These are phyloP conservation scores for Acanthurus lineatus DNA, from an alignment of 2,797 vertebrate species.

Conservation along the genomic window DNA sequence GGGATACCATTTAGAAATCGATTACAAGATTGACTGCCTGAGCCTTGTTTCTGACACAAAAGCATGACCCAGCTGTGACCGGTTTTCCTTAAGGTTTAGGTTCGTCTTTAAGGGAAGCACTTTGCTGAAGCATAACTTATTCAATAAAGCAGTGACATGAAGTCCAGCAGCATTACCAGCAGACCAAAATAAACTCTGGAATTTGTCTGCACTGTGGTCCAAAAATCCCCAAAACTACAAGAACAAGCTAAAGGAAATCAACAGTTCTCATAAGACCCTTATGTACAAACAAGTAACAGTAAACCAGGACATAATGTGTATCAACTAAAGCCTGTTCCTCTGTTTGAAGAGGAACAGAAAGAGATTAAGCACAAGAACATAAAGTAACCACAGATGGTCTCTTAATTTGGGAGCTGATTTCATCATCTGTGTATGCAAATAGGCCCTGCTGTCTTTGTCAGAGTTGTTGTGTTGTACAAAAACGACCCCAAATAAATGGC, in stretches of 20 bases:
- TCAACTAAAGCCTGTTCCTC: background rate
- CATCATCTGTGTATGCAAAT: slow-evolving; percentile 37
- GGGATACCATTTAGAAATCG: slow-evolving; percentile 11
- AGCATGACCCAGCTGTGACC: background rate
- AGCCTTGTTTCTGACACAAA: background rate
- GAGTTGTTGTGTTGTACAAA: slow-evolving; percentile 25
- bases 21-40: slow-evolving; percentile 3
- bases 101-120: slow-evolving; percentile 24
- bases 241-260: background rate
- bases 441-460: slow-evolving; percentile 34
- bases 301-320: slow-evolving; percentile 32
- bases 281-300: slow-evolving; percentile 7
- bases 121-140: slow-evolving; percentile 49
- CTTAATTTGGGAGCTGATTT: slow-evolving; percentile 15
- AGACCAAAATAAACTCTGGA: slow-evolving; percentile 78
- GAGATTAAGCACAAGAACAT: background rate
- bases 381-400: slow-evolving; percentile 44
- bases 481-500: slow-evolving; percentile 40
- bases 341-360: slow-evolving; percentile 12
- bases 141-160: slow-evolving; percentile 48
- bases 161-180: slow-evolving; percentile 63
- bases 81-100: background rate
- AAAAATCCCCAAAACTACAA: slow-evolving; percentile 19
- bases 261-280: slow-evolving; percentile 16
- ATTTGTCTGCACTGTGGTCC: slow-evolving; percentile 54